Evolutionary conservation across 2,888 invertebrate genomes (phyloP).

Genomic region (Drosophila neutralis): DNA sequence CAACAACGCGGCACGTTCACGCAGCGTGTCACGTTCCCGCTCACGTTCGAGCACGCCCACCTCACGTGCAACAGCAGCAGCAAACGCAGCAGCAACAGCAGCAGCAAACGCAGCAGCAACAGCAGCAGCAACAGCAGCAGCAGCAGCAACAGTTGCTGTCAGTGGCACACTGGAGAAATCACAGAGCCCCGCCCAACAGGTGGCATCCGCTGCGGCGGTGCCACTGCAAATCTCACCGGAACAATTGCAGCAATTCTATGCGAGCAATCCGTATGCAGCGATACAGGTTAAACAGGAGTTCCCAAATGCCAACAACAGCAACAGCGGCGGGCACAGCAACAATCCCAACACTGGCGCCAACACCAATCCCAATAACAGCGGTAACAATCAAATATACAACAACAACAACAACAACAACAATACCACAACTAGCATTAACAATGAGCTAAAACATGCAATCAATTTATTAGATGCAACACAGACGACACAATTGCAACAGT

Average conservation of each 20-base stretch:
- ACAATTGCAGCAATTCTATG: conserved; percentile 86
- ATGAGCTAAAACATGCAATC: conserved; percentile 80
- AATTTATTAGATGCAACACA: conserved; percentile 85
- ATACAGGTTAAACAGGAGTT: conserved; percentile 85
- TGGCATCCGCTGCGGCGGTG: conserved; percentile 81
- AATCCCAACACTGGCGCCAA: conserved; percentile 29
- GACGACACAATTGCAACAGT: conserved; percentile 85
- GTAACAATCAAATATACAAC: conserved; percentile 10
- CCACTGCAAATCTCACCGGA: conserved; percentile 85
- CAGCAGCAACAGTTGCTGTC: conserved; percentile 27
- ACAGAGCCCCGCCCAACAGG: conserved; percentile 86
- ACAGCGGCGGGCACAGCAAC: conserved; percentile 21
- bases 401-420: conserved; percentile 32
- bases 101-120: background rate
- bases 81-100: conserved; percentile 1
- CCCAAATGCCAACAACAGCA: conserved; percentile 56
- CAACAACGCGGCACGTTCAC: conserved; percentile 36
- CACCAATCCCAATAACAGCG: conserved; percentile 17
- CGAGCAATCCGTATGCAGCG: conserved; percentile 82
- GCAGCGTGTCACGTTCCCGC: conserved; percentile 49
- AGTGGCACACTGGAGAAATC: conserved; percentile 87
- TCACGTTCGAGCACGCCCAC: conserved; percentile 61
- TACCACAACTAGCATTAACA: conserved; percentile 6
- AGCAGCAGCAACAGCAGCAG: conserved; percentile 58
- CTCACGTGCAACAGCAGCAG: conserved; percentile 27